Evolutionary conservation across 2,113 vertebrate species (phyloP).

Genomic region (Rhodinocichla rosea): DNA sequence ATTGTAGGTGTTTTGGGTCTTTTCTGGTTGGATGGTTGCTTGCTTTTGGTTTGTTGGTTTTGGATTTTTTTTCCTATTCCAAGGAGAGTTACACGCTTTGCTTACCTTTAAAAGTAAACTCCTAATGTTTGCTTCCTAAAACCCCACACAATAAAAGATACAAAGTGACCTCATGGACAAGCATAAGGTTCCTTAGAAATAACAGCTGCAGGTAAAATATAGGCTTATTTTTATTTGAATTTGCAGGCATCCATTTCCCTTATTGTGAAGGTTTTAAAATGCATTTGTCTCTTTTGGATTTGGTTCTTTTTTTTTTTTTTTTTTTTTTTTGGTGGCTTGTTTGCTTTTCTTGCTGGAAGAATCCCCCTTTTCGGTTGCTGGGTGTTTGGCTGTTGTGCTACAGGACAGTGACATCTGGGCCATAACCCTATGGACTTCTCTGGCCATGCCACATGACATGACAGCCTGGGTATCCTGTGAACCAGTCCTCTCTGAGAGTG

Average conservation of each 20-base stretch:
- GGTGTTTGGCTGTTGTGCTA: not conserved
- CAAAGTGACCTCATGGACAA: not conserved
- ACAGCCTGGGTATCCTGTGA: not conserved
- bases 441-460: fast-evolving
- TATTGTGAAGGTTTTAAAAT: not conserved
- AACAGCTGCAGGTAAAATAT: too few species aligned
- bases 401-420: not conserved
- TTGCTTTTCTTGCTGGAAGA: not conserved
- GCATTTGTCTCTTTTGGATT: not conserved
- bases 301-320: not conserved
- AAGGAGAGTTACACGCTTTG: not conserved
- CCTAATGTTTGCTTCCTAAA: not conserved
- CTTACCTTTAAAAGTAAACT: not conserved
- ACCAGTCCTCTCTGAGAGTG: not conserved
- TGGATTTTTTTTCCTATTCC: not conserved
- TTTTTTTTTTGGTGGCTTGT: not conserved
- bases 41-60: not conserved
- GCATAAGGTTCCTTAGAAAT: not conserved
- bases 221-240: not conserved
- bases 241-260: not conserved
- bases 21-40: not conserved
- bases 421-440: not conserved
- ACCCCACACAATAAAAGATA: not conserved
- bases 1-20: not conserved
- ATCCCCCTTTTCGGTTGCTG: not conserved